A percentile compares a stretch with the other conserved stretches of the same genome.
These are phyloP conservation scores for Brachionus angularis DNA, from an alignment of 1,140 invertebrate genomes.

Conservation along the genomic window DNA sequence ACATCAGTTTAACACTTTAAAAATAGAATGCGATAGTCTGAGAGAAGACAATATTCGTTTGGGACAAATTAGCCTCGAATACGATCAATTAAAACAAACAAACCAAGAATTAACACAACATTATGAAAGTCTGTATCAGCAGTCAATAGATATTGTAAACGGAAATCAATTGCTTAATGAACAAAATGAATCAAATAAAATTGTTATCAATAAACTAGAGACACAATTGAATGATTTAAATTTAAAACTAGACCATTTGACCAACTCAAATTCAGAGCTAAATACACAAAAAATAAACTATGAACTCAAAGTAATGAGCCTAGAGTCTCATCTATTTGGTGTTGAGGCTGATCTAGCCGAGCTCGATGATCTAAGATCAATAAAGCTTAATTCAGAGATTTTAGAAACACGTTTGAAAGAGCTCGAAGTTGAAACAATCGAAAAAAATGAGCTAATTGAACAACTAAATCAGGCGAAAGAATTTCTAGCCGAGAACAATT, in stretches of 20 bases:
- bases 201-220: background rate
- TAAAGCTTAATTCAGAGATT: background rate
- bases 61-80: conserved; percentile 26
- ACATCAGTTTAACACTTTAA: background rate
- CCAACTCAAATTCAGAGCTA: conserved; percentile 31
- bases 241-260: conserved; percentile 9
- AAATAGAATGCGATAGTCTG: background rate
- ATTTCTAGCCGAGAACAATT: conserved; percentile 41
- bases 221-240: background rate
- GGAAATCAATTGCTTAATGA: conserved; percentile 42
- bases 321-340: background rate
- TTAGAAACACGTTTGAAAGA: background rate
- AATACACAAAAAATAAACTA: conserved; percentile 37
- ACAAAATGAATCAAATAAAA: background rate
- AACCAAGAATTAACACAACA: conserved; percentile 4
- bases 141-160: conserved; percentile 26
- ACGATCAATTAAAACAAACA: conserved; percentile 15
- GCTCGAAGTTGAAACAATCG: background rate
- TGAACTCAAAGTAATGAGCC: background rate
- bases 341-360: background rate
- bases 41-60: conserved; percentile 7
- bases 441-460: conserved; percentile 37
- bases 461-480: conserved; percentile 40
- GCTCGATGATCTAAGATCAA: background rate
- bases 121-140: conserved; percentile 29